These are phyloP conservation scores for Hemicrepidius hirtus DNA, from an alignment of 2,888 invertebrate genomes.

Conservation along the genomic window DNA sequence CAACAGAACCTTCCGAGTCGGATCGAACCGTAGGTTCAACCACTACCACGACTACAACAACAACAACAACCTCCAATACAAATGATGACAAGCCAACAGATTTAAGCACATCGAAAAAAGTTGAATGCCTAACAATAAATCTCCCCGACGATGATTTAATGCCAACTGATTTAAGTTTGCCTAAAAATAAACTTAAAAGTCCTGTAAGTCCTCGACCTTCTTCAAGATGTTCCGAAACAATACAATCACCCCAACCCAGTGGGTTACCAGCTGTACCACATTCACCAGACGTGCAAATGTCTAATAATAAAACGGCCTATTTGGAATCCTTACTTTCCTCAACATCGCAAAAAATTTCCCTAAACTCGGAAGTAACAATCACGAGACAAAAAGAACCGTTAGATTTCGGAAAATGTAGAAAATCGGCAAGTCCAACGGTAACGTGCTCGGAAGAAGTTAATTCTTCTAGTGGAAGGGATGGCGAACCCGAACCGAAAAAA, in stretches of 20 bases:
- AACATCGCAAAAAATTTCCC: conserved; percentile 74
- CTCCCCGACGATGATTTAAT: conserved; percentile 70
- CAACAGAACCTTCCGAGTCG: background rate
- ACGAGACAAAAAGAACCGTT: conserved; percentile 79
- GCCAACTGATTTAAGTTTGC: conserved; percentile 77
- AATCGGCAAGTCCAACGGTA: conserved; percentile 82
- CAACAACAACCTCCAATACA: background rate
- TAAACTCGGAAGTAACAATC: conserved; percentile 75
- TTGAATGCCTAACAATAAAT: conserved; percentile 40
- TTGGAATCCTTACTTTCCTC: conserved; percentile 79
- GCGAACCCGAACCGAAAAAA: conserved; percentile 73
- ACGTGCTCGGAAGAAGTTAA: conserved; percentile 84
- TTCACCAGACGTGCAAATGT: conserved; percentile 78
- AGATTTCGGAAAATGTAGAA: conserved; percentile 80
- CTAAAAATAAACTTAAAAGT: conserved; percentile 71
- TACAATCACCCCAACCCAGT: conserved; percentile 84
- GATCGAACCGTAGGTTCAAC: conserved; percentile 23
- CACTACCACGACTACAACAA: background rate
- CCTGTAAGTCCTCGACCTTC: conserved; percentile 76
- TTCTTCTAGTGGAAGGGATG: conserved; percentile 69
- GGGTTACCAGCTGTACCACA: conserved; percentile 82
- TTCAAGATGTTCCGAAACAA: conserved; percentile 82
- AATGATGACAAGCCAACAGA: conserved; percentile 62
- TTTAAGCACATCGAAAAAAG: conserved; percentile 60
- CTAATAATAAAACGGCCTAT: conserved; percentile 73